phyloP scores from a whole-genome alignment of 2,797 vertebrate genomes.

The Chrysolophus pictus region DNA sequence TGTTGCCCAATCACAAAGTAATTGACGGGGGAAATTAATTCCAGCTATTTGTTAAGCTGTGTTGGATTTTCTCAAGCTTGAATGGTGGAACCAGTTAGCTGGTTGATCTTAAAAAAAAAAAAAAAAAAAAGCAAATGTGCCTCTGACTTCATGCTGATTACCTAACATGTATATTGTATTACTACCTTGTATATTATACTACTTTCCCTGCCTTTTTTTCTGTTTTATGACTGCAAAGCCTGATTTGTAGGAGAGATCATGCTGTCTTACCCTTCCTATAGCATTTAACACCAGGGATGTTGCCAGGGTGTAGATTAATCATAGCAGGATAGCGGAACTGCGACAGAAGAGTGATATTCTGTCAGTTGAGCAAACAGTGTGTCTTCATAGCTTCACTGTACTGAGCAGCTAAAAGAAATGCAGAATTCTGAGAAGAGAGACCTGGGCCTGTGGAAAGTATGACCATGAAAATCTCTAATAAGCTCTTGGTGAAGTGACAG shows the following conservation, averaged over 20 bases:
- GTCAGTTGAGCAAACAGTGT: background rate
- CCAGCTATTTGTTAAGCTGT: background rate
- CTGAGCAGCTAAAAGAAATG: background rate
- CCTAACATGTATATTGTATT: background rate
- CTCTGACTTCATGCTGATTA: background rate
- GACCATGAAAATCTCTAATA: background rate
- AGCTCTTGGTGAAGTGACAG: background rate
- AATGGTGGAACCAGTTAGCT: background rate
- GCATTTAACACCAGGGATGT: background rate
- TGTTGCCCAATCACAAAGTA: background rate
- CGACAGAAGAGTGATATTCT: background rate
- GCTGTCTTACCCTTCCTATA: background rate
- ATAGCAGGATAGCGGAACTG: background rate
- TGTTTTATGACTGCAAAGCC: background rate
- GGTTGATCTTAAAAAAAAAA: background rate
- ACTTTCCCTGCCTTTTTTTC: background rate
- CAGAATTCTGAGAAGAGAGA: background rate
- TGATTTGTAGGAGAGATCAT: background rate
- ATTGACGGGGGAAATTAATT: background rate
- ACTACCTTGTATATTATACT: background rate
- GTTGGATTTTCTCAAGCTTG: background rate
- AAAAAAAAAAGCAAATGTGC: background rate
- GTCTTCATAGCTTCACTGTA: background rate
- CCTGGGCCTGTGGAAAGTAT: background rate
- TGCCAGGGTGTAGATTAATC: background rate